Evolutionary conservation across 2,888 invertebrate species (phyloP), one percentile per base, ranked within the genome.

Genomic region (Synanthedon formicaeformis): DNA sequence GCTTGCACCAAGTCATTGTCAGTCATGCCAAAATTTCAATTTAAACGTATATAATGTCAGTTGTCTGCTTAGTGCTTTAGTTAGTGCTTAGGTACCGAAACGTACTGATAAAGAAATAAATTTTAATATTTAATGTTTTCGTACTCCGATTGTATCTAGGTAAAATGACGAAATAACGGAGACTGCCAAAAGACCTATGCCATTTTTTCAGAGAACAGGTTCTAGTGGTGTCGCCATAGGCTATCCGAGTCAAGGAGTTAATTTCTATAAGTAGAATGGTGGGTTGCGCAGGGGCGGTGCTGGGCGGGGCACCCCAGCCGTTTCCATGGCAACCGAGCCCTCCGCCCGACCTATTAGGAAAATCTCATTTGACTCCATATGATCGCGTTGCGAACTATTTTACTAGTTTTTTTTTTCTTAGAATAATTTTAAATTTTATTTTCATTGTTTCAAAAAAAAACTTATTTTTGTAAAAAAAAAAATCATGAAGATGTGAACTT

Each of bases 251-350:
- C 59, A 60, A 70, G 63, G 67, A 77, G 75, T 73, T 72, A 75
- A 72, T 73, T 72, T 75, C 71, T 66, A 68, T 72, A 73, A 71
- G 67, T 69, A 60, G 68, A 67, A 65, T 66, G 69, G 65, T 70
- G 70, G 73, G 67, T 59, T 66, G 67, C 64, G 59, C 55, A 64
- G 61, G 66, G 65, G 61, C 63, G 66, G 64, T 56, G 62, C 62
- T 77, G 80, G 81, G 80, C 78, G 81, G 81, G 80, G 81, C 78
- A 70, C 73, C 74, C 75, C 68, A 77, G 73, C 75, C 68, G 80
- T 85, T 63, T 69, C 72, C 74, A 82, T 78, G 71, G 77, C 71
- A 75, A 85, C 82, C 71, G 70, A 63, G 74, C 73, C 73, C 72
- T 70, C 67, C 68, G 67, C 64, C 66, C 59, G 67, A 59, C 54